Evolutionary conservation across 2,888 invertebrate species (phyloP).

Genomic region (Cataglyphis cursor): DNA sequence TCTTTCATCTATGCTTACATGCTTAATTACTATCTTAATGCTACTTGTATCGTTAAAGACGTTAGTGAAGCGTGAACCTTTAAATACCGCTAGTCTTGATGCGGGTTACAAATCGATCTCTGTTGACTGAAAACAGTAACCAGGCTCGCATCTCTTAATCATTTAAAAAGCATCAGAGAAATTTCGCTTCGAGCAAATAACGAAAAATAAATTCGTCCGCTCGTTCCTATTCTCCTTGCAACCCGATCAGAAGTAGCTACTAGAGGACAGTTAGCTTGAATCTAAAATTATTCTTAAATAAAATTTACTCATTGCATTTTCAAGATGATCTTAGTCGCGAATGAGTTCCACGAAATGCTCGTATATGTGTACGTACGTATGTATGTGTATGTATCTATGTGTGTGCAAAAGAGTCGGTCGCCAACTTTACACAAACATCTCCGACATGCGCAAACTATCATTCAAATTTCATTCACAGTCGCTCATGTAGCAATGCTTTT

Average conservation of each 20-base stretch:
- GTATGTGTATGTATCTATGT: conserved; percentile 16
- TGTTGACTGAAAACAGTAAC: conserved; percentile 53
- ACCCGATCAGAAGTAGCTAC: conserved; percentile 86
- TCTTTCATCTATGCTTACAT: conserved; percentile 65
- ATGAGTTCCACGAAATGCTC: conserved; percentile 22
- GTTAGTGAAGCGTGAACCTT: conserved; percentile 86
- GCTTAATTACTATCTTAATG: conserved; percentile 73
- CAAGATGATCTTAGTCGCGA: conserved; percentile 44
- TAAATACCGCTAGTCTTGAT: conserved; percentile 86
- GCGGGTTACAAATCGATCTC: conserved; percentile 83
- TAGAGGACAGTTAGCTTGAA: conserved; percentile 77
- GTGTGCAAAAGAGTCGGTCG: conserved; percentile 28
- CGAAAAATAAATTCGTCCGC: conserved; percentile 39
- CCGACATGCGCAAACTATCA: conserved; percentile 27
- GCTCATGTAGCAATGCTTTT: conserved; percentile 37
- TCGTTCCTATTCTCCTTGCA: conserved; percentile 78
- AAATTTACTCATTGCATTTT: conserved; percentile 65
- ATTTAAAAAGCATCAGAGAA: conserved; percentile 14
- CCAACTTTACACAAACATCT: conserved; percentile 41
- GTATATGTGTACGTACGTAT: conserved; percentile 21
- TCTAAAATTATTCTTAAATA: conserved; percentile 74
- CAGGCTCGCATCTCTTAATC: conserved; percentile 23
- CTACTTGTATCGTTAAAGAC: conserved; percentile 80
- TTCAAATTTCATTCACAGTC: conserved; percentile 41
- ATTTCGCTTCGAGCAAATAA: conserved; percentile 17